Base-by-base conservation (phyloP, 2,113 vertebrate species). In the Callorhinus ursinus region DNA sequence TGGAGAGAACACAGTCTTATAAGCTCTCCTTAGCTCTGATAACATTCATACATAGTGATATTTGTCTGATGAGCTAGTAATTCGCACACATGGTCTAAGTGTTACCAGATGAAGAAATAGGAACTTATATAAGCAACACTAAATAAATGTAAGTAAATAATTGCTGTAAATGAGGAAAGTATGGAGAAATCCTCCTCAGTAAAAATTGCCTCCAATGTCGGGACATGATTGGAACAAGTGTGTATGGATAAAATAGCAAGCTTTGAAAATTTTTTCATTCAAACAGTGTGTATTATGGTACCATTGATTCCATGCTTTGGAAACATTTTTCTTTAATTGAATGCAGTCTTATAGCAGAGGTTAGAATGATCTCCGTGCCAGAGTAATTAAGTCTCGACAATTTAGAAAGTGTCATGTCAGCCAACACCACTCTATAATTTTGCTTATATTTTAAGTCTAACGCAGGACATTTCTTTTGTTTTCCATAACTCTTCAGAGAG, bases 251-350 rank as follows among this genome's bases (percentile, higher is more conserved):
- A 57, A 86, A 83, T 74, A 4, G 26, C 16, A 81, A 88, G 82
- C 26, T 53, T 49, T 76, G 39, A 85, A 90, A 91, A 88, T 22
- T 71, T 46, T 88, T 96, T 79, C 74, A 63, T 69, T n/a, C 31
- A 57, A 49, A 77, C 22, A 59, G 3, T 46, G 15, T 82, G 21
- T 86, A 65, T 77, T 36, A 59, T 63, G 79, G 26, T 57, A 19
- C 31, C 57, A 65, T 93, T 74, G 14, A 92, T 76, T 51, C 51
- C 16, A 76, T 21, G 22, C 28, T 82, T 92, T 82, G 72, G 31
- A 92, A 90, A 57, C 49, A 90, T 81, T 79, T 83, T 94, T 72
- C 53, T 94, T 85, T 65, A 71, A 87, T 57, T 92, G 53, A 72
- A 69, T 90, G 14, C 14, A 71, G 3, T 79, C 49, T 63, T 77